These are phyloP conservation scores for Drosophila oshimai DNA, from an alignment of 1,140 invertebrate genomes.

Conservation along the genomic window DNA sequence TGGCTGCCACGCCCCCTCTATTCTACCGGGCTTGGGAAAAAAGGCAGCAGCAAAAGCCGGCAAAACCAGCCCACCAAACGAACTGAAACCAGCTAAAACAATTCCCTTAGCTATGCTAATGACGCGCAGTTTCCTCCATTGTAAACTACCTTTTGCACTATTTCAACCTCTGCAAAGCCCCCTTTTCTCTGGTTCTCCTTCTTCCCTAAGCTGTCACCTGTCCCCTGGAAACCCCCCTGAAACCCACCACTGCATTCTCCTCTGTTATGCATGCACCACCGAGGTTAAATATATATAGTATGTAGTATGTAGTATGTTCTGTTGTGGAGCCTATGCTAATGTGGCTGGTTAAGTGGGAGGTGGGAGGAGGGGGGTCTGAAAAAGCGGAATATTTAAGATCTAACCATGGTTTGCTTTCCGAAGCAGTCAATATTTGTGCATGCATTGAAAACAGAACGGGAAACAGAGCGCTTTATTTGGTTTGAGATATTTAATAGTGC, in stretches of 20 bases:
- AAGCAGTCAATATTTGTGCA: slow-evolving; percentile 19
- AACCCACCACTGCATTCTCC: neutral
- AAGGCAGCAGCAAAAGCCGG: too few relatives aligned
- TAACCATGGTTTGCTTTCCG: slow-evolving; percentile 3
- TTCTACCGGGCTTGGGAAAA: neutral
- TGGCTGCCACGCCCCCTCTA: neutral
- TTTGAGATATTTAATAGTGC: neutral
- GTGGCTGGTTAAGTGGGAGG: neutral
- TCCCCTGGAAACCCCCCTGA: neutral
- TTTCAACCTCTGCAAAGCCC: slow-evolving; percentile 17
- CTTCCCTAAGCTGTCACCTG: slow-evolving; percentile 16
- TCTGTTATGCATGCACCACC: slow-evolving; percentile 7
- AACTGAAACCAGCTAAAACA: slow-evolving; percentile 46
- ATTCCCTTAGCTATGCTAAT: slow-evolving; percentile 61
- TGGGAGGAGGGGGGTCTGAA: neutral
- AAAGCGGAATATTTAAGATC: slow-evolving; percentile 26
- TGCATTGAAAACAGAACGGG: neutral
- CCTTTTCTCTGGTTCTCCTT: neutral
- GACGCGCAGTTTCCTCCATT: slow-evolving; percentile 63
- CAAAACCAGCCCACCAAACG: slow-evolving; percentile 7
- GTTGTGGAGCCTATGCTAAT: slow-evolving; percentile 44
- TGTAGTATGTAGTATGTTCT: too few relatives aligned
- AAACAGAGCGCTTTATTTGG: neutral
- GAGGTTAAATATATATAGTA: slow-evolving; percentile 42
- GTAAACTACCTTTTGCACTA: slow-evolving; percentile 36